These are phyloP conservation scores for Alloplasta piceator DNA, from an alignment of 2,888 invertebrate species.

Conservation along the genomic window DNA sequence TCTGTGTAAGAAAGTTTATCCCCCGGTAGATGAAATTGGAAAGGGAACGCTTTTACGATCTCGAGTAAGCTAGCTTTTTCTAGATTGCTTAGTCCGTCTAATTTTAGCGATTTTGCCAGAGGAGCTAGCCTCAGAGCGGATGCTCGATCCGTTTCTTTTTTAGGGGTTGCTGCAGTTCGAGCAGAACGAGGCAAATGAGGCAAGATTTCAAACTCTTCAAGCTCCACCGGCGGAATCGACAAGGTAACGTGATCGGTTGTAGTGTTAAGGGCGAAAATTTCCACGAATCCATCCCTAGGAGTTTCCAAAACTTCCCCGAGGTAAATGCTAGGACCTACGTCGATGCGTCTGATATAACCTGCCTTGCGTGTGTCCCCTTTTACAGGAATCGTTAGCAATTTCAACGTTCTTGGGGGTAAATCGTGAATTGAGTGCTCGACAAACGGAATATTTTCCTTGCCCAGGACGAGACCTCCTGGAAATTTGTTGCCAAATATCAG, in stretches of 20 bases:
- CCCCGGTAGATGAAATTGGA: slow-evolving; percentile 16
- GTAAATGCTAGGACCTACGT: slow-evolving; percentile 6
- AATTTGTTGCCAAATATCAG: too few species aligned
- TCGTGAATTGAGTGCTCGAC: neutral
- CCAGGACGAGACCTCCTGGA: neutral
- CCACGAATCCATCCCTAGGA: neutral
- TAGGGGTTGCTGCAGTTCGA: neutral
- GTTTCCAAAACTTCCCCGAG: slow-evolving; percentile 4
- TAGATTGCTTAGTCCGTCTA: neutral
- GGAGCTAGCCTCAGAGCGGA: neutral
- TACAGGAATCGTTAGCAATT: neutral
- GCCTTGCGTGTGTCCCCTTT: neutral
- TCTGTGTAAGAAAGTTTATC: slow-evolving; percentile 17
- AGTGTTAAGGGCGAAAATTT: slow-evolving; percentile 1
- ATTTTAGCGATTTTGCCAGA: neutral
- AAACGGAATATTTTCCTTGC: slow-evolving; percentile 9
- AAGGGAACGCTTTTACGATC: neutral
- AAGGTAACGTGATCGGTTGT: neutral
- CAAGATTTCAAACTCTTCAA: too few species aligned
- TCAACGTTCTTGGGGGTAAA: neutral
- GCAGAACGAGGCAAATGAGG: slow-evolving; percentile 4
- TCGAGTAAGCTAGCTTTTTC: neutral
- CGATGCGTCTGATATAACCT: slow-evolving; percentile 13
- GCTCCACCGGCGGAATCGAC: slow-evolving; percentile 1
- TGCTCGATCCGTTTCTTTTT: slow-evolving; percentile 3